A percentile compares a stretch with the other conserved stretches of the same genome.
Evolutionary conservation across 2,797 vertebrate genomes (phyloP).

Genomic region (Pangasius sanitwongsei): DNA sequence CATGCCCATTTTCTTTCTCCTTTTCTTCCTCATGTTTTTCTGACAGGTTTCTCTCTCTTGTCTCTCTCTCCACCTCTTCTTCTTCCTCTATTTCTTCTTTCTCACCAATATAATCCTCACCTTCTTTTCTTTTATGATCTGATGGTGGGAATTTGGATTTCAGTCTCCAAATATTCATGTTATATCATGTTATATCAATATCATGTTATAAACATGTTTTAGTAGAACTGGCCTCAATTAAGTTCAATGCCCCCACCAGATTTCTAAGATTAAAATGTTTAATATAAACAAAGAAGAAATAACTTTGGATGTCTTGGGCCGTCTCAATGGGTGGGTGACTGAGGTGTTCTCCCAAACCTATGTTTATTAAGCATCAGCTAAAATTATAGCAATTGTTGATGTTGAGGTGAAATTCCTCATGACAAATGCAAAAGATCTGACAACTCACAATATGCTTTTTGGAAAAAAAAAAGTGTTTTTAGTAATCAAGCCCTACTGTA

Average conservation of each 20-base stretch:
- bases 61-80: background rate
- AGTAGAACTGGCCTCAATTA: background rate
- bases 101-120: background rate
- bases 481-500: background rate
- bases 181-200: background rate
- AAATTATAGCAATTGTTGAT: background rate
- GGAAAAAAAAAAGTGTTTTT: background rate
- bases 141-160: conserved; percentile 5
- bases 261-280: conserved; percentile 2
- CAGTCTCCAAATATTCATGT: background rate
- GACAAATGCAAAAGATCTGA: background rate
- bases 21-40: background rate
- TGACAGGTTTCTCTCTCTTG: background rate
- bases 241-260: background rate
- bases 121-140: conserved; percentile 21
- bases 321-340: background rate
- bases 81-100: background rate
- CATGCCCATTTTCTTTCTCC: background rate
- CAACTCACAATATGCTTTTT: background rate
- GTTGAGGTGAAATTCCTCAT: background rate
- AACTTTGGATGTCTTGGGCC: background rate
- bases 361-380: background rate
- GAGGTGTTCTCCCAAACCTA: background rate
- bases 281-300: background rate
- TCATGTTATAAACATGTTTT: background rate